A percentile compares a stretch with the other conserved stretches of the same genome.
These are phyloP conservation scores for Laupala kohalensis DNA, from an alignment of 1,140 invertebrate species.

Conservation along the genomic window DNA sequence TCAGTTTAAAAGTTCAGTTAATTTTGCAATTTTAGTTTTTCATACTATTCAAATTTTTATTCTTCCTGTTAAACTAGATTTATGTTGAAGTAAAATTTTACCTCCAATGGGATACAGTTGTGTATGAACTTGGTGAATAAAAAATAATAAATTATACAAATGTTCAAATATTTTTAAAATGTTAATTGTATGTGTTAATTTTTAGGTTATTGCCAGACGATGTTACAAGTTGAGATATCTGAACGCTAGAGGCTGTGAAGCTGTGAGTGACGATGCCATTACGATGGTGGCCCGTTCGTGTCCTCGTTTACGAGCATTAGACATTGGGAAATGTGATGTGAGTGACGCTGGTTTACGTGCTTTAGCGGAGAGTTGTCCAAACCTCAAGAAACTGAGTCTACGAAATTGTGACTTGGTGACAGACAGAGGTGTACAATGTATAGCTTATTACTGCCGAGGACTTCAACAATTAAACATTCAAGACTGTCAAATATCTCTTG, in stretches of 20 bases:
- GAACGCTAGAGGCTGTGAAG: conserved; percentile 82
- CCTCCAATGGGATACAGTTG: too few relatives aligned
- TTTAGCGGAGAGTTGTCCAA: conserved; percentile 75
- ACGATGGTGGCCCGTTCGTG: conserved; percentile 70
- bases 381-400: conserved; percentile 77
- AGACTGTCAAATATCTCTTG: conserved; percentile 72
- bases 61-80: too few relatives aligned
- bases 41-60: too few relatives aligned
- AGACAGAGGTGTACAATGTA: conserved; percentile 69
- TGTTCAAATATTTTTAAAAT: too few relatives aligned
- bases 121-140: too few relatives aligned
- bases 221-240: conserved; percentile 83
- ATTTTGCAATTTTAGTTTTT: too few relatives aligned
- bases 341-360: conserved; percentile 73
- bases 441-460: conserved; percentile 69
- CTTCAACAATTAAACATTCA: conserved; percentile 83
- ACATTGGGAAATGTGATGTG: conserved; percentile 85
- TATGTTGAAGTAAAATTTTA: too few relatives aligned
- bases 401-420: conserved; percentile 81
- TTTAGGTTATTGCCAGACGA: conserved; percentile 59
- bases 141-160: too few relatives aligned
- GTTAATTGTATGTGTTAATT: too few relatives aligned
- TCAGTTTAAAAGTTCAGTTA: too few relatives aligned
- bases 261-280: conserved; percentile 77
- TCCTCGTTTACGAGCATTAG: conserved; percentile 66